phyloP scores from a whole-genome alignment of 2,888 invertebrate species.

The Chaetogeoica ovagalla region DNA sequence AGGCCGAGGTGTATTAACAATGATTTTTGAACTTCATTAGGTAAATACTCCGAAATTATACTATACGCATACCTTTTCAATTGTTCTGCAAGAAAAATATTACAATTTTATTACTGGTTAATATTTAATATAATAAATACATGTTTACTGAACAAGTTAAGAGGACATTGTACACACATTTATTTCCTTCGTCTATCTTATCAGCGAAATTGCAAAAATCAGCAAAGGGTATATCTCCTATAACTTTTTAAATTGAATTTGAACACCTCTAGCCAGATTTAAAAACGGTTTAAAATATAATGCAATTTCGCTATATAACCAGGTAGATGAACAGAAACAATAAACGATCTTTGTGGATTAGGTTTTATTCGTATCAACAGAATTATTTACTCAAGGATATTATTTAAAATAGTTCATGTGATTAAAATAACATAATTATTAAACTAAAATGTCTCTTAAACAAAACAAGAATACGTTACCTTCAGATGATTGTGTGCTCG shows the following conservation, averaged over 20 bases:
- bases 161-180: neutral
- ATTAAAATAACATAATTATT: neutral
- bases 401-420: neutral
- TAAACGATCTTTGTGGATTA: too few relatives aligned
- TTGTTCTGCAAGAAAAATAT: constrained; percentile 62
- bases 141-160: neutral
- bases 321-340: too few relatives aligned
- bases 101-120: neutral
- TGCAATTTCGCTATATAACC: too few relatives aligned
- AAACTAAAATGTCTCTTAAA: neutral
- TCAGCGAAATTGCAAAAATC: too few relatives aligned
- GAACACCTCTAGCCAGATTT: too few relatives aligned
- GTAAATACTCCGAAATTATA: constrained; percentile 77
- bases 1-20: constrained; percentile 70
- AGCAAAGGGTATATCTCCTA: too few relatives aligned
- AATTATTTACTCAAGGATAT: too few relatives aligned
- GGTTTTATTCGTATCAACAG: too few relatives aligned
- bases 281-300: too few relatives aligned
- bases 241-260: too few relatives aligned
- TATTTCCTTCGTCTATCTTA: too few relatives aligned
- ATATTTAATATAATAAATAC: neutral
- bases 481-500: constrained; percentile 14
- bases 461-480: constrained; percentile 16
- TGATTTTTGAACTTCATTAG: constrained; percentile 69
- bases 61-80: constrained; percentile 77